phyloP scores from a whole-genome alignment of 1,140 invertebrate species.

The Asobara japonica region DNA sequence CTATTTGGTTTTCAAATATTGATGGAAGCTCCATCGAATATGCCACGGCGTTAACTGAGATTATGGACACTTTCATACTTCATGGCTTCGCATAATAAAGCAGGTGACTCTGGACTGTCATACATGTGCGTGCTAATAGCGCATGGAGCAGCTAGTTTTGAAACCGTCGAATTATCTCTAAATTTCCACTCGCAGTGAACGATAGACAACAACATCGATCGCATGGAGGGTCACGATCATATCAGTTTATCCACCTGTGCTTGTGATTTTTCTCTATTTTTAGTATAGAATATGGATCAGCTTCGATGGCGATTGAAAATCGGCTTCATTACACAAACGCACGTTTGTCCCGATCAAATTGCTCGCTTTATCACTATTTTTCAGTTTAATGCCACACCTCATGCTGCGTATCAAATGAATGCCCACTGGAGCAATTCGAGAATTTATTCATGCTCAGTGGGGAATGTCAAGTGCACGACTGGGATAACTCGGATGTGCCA shows the following conservation, averaged over 20 bases:
- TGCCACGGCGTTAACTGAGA: too few species aligned
- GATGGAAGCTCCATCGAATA: too few species aligned
- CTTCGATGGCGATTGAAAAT: not conserved
- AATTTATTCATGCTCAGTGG: not conserved
- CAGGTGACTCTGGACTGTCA: not conserved
- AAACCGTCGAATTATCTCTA: not conserved
- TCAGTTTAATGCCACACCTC: not conserved
- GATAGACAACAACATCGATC: not conserved
- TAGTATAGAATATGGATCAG: not conserved
- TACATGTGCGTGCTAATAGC: not conserved
- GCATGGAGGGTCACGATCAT: not conserved
- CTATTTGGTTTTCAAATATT: too few species aligned
- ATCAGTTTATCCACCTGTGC: not conserved
- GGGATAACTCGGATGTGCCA: not conserved
- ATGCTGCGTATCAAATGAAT: not conserved
- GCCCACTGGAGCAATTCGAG: not conserved
- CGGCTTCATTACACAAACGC: not conserved
- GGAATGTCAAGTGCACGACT: not conserved
- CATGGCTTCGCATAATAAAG: not conserved
- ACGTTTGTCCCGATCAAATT: not conserved
- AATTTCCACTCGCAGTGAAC: not conserved
- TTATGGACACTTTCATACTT: not conserved
- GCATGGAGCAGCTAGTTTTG: not conserved
- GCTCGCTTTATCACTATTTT: not conserved
- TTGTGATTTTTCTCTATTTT: not conserved